These are phyloP conservation scores for Hanleya hanleyi DNA, from an alignment of 2,888 invertebrate genomes.

Conservation along the genomic window DNA sequence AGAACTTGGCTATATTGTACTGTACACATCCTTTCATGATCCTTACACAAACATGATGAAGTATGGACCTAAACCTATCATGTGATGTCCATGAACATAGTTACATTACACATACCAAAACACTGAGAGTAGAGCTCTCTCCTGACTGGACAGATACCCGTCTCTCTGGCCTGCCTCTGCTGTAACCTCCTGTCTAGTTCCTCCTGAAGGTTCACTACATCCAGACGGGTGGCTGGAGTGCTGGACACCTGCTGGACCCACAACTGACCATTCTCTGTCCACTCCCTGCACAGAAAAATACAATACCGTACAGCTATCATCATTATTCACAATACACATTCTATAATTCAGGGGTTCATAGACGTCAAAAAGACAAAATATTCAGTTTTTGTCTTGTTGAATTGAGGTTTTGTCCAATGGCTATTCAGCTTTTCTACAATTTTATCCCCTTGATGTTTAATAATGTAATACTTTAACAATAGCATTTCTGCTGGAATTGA, in stretches of 20 bases:
- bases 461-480: too few species aligned
- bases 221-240: constrained; percentile 95
- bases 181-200: constrained; percentile 92
- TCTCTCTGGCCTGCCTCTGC: constrained; percentile 94
- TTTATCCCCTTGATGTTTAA: background rate
- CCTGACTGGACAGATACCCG: constrained; percentile 95
- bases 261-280: constrained; percentile 94
- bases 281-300: constrained; percentile 79
- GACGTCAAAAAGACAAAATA: too few species aligned
- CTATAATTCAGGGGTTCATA: too few species aligned
- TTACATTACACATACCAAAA: constrained; percentile 89
- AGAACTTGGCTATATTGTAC: too few species aligned
- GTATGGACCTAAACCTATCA: too few species aligned
- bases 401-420: too few species aligned
- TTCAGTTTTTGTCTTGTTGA: too few species aligned
- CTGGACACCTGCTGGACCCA: constrained; percentile 87
- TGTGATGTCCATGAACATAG: too few species aligned
- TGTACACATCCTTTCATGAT: too few species aligned
- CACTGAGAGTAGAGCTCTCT: constrained; percentile 96
- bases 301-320: background rate
- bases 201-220: constrained; percentile 97
- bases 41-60: too few species aligned
- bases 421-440: too few species aligned
- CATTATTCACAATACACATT: background rate
- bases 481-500: too few species aligned